A percentile compares a stretch with the other conserved stretches of the same genome.
Evolutionary conservation across 2,888 invertebrate genomes (phyloP).

Genomic region (Parapristionchus giblindavisi): DNA sequence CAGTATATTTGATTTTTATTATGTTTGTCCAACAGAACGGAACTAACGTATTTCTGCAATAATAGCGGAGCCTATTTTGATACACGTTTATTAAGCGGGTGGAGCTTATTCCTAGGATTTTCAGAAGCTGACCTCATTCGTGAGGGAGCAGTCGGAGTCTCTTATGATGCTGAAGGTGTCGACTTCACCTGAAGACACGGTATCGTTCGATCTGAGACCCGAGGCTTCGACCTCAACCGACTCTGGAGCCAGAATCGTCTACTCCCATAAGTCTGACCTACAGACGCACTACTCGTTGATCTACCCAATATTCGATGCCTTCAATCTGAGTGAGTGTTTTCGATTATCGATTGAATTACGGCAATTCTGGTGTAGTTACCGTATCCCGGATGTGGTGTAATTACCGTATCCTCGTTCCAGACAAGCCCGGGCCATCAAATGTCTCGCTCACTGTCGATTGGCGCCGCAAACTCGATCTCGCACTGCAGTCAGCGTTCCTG

Average conservation of each 20-base stretch:
- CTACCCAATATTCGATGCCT: conserved; percentile 19
- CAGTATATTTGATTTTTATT: too few species aligned
- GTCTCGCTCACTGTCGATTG: conserved; percentile 30
- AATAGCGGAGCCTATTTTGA: not conserved
- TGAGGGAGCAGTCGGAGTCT: not conserved
- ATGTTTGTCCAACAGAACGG: too few species aligned
- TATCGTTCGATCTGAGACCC: conserved; percentile 10
- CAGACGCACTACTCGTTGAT: not conserved
- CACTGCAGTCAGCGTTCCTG: conserved; percentile 23
- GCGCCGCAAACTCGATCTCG: conserved; percentile 17
- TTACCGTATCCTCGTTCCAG: not conserved
- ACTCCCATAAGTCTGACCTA: conserved; percentile 6
- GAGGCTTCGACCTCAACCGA: conserved; percentile 2
- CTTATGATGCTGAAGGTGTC: conserved; percentile 17
- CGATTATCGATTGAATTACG: not conserved
- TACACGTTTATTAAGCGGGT: too few species aligned
- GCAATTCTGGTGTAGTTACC: not conserved
- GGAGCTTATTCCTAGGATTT: too few species aligned
- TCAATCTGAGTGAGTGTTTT: conserved; percentile 24
- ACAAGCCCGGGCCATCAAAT: conserved; percentile 17
- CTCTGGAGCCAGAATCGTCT: conserved; percentile 1
- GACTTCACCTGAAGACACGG: conserved; percentile 10
- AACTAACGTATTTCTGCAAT: too few species aligned
- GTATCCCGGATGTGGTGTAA: not conserved
- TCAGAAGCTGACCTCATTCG: conserved; percentile 21